phyloP scores from a whole-genome alignment of 2,113 vertebrate species.

The Leptosomus discolor region DNA sequence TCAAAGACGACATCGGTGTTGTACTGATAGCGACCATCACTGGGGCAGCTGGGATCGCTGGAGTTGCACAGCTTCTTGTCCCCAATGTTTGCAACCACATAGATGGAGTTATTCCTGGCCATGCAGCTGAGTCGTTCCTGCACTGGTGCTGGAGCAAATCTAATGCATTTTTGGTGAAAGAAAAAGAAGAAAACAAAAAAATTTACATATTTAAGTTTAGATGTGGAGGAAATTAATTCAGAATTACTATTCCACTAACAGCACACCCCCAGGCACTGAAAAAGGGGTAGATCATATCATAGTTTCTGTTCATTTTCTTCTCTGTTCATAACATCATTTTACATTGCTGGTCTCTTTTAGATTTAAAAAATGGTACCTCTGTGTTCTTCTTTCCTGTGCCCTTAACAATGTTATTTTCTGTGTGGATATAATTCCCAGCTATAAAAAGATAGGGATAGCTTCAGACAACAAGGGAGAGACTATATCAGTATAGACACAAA shows the following conservation, averaged over 20 bases:
- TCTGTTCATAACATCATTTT: not conserved
- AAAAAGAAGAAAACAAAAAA: not conserved
- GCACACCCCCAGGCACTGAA: not conserved
- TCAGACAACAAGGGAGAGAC: not conserved
- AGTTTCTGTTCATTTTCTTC: not conserved
- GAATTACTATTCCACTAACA: not conserved
- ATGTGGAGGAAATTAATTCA: not conserved
- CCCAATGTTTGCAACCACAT: conserved; percentile 84
- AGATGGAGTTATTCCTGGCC: conserved; percentile 81
- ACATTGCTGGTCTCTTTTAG: not conserved
- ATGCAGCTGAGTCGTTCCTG: conserved; percentile 83
- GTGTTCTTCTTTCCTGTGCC: not conserved
- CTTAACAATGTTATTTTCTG: not conserved
- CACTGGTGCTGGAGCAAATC: conserved; percentile 51
- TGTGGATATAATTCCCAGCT: not conserved
- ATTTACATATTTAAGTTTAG: not conserved
- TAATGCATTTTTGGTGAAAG: not conserved
- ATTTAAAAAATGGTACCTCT: not conserved
- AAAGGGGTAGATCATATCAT: not conserved
- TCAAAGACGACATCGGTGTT: conserved; percentile 70
- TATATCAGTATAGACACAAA: not conserved
- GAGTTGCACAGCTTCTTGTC: conserved; percentile 66
- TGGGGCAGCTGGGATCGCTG: conserved; percentile 50
- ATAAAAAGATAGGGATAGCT: not conserved
- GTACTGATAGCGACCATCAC: conserved; percentile 63